Evolutionary conservation across 2,888 invertebrate species (phyloP).

Genomic region (Acleris sparsana): DNA sequence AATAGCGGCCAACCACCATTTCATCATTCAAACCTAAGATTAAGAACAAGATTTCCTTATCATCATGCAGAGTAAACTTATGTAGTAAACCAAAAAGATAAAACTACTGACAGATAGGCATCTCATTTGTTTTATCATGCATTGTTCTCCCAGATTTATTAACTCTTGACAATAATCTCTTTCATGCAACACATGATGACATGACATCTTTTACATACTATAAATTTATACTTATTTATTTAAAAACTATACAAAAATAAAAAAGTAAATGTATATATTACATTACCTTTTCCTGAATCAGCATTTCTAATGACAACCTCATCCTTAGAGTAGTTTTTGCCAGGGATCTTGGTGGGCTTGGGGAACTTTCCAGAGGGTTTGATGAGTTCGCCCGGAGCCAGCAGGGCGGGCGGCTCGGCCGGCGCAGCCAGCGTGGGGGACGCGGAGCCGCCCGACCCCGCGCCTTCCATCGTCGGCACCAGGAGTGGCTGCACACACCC

Average conservation of each 20-base stretch:
- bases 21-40: conserved; percentile 9
- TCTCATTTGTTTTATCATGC: conserved; percentile 59
- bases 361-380: conserved; percentile 94
- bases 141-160: conserved; percentile 47
- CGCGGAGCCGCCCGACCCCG: conserved; percentile 74
- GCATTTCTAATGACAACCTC: conserved; percentile 97
- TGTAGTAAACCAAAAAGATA: conserved; percentile 51
- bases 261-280: too few relatives aligned
- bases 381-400: conserved; percentile 92
- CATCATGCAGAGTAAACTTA: conserved; percentile 56
- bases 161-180: conserved; percentile 38
- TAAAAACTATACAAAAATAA: too few relatives aligned
- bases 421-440: conserved; percentile 84
- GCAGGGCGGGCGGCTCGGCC: conserved; percentile 81
- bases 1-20: conserved; percentile 1
- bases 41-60: conserved; percentile 44
- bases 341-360: conserved; percentile 94
- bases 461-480: conserved; percentile 81
- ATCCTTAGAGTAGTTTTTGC: conserved; percentile 97
- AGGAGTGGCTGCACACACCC: conserved; percentile 62
- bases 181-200: conserved; percentile 35
- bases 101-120: conserved; percentile 54
- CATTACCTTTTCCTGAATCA: conserved; percentile 97
- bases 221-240: not conserved
- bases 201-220: conserved; percentile 3